Evolutionary conservation across 2,888 invertebrate genomes (phyloP), one percentile per base, ranked within the genome.

Genomic region (Masnerella sp.): DNA sequence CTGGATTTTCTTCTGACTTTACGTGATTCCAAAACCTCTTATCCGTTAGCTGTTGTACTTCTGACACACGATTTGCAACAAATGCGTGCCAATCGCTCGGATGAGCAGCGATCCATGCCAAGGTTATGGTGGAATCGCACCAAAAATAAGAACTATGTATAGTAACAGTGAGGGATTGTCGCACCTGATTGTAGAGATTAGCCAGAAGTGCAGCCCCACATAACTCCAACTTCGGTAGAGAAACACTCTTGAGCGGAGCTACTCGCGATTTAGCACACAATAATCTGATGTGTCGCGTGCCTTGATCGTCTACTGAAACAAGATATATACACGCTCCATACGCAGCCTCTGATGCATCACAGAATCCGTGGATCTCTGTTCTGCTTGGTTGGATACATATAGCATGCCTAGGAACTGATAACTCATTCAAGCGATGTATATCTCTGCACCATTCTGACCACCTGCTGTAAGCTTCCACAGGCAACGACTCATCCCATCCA

Each of bases 321-420:
- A 76, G 4, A 20, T 80, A 80, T 2, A 80, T 32, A 36, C 79
- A 79, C 0, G 77, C 78, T 12, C 80, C 79, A 40, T 77, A 80
- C 0, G 74, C 78, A 1, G 40, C 67, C 20, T 77, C 77, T 3
- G 62, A 74, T 4, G 79, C 77, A 45, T 79, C 79, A 5, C 70
- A 61, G 36, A 80, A 81, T 5, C 30, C 30, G 9, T 30, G n/a
- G 78, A 20, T 77, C 25, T 43, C 32, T 9, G n/a, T n/a, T 2
- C n/a, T 32, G 3, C 2, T n/a, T 32, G 32, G 32, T n/a, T 9
- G 32, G n/a, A 2, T 5, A n/a, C 32, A n/a, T 9, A 32, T 5
- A 4, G 40, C 2, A 18, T 40, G 12, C 1, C 12, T 4, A 1
- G 9, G 18, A 12, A 43, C 25, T 2, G 12, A 25, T 9, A 43